Evolutionary conservation across 2,797 vertebrate species (phyloP), one percentile per base, ranked within the genome.

Genomic region (Leucoraja ocellata): DNA sequence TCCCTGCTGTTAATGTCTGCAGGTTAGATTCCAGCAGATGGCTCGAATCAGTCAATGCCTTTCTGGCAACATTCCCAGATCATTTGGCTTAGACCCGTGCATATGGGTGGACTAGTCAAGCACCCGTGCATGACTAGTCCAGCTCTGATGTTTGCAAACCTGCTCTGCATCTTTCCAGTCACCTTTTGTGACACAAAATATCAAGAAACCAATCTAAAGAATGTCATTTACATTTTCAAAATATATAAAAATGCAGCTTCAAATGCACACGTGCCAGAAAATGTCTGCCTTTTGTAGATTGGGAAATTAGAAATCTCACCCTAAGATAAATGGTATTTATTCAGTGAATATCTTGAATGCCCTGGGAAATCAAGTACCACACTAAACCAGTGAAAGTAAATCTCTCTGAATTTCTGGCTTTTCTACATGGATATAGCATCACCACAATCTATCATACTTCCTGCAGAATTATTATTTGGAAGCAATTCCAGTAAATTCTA

Each of bases 11-110:
- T 83, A 25, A 58, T 83, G 80, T 10, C 46, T 58, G 21, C 46
- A 58, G 46, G 80, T 83, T 25, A 83, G 80, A 58, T 83, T 83
- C 21, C 80, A 83, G 39, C 71, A 74, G n/a, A 78, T 78, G 77
- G 8, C 77, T 32, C 9, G 36, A 83, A 58, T 83, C 80, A 83
- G 46, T 46, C 23, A 83, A 28, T 83, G 80, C 2, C 46, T 11
- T 46, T 4, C 80, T 58, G 9, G 46, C 25, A 25, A 54, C 8
- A 83, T 83, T 83, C 46, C 46, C 46, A 58, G 46, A 54, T 83
- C 23, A 25, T 54, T 46, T 2, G 21, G 46, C 3, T 54, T 46
- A 4, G 54, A 54, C 4, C 10, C 9, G 2, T 78, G 9, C 10
- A 78, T 32, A 14, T 80, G 46, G 46, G 46, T 32, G 11, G 46